A percentile compares a stretch with the other conserved stretches of the same genome.
Evolutionary conservation across 2,888 invertebrate species (phyloP).

Genomic region (Chrysolina americana): DNA sequence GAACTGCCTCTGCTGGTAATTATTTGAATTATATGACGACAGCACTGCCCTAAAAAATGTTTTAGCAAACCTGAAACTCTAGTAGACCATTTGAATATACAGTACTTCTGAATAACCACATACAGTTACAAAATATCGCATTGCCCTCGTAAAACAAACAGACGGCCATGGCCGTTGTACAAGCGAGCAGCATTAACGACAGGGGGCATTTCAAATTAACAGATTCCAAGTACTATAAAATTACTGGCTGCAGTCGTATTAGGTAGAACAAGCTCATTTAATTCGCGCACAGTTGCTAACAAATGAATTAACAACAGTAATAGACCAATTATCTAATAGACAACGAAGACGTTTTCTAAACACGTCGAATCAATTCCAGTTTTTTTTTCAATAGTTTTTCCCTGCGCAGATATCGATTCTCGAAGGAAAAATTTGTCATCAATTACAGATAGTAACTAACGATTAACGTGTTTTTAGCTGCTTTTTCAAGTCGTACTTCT

Average conservation of each 20-base stretch:
- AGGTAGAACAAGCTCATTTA: conserved; percentile 42
- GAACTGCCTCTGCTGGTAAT: too few species aligned
- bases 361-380: background rate
- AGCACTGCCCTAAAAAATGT: too few species aligned
- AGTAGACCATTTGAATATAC: too few species aligned
- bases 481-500: background rate
- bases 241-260: conserved; percentile 31
- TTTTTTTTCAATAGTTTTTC: conserved; percentile 12
- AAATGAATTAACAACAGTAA: conserved; percentile 42
- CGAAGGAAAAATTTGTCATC: background rate
- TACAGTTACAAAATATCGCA: background rate
- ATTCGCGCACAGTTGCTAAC: conserved; percentile 40
- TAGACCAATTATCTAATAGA: conserved; percentile 51
- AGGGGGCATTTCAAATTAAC: conserved; percentile 11
- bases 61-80: too few species aligned
- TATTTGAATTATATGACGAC: too few species aligned
- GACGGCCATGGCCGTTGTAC: background rate
- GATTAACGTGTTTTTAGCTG: background rate
- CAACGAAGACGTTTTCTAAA: conserved; percentile 11
- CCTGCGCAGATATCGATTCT: background rate
- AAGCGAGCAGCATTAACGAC: conserved; percentile 1
- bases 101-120: background rate
- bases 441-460: background rate
- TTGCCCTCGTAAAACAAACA: background rate
- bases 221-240: conserved; percentile 42